A percentile compares a stretch with the other conserved stretches of the same genome.
These are phyloP conservation scores for Naja naja DNA, from an alignment of 2,113 vertebrate species.

Conservation along the genomic window DNA sequence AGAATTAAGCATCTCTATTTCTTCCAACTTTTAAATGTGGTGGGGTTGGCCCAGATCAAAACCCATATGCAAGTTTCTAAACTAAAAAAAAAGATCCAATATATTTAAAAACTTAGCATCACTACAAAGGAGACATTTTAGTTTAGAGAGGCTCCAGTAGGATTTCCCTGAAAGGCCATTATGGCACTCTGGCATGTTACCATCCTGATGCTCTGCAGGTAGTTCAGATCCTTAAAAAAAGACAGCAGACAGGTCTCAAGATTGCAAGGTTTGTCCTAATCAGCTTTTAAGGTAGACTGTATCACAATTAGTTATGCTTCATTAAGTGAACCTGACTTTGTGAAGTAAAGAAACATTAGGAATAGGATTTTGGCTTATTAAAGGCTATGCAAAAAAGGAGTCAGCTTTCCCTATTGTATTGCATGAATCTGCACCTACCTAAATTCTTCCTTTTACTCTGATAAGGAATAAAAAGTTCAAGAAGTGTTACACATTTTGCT, in stretches of 20 bases:
- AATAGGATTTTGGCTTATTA: not conserved
- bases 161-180: not conserved
- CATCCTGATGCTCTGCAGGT: not conserved
- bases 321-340: not conserved
- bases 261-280: no score
- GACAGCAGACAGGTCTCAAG: no score
- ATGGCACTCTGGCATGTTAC: not conserved
- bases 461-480: not conserved
- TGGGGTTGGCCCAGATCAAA: not conserved
- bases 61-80: not conserved
- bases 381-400: not conserved
- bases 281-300: not conserved
- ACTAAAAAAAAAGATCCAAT: not conserved
- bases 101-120: not conserved
- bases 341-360: not conserved
- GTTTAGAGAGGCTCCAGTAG: not conserved
- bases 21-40: not conserved
- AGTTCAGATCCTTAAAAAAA: not conserved
- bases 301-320: not conserved
- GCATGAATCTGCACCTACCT: not conserved
- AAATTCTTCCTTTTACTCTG: not conserved
- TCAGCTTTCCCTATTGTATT: not conserved
- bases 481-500: not conserved
- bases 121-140: not conserved
- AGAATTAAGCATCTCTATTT: not conserved